These are phyloP conservation scores for Zoanthus gigantus DNA, from an alignment of 92 coral and sea anemone species.

Conservation along the genomic window DNA sequence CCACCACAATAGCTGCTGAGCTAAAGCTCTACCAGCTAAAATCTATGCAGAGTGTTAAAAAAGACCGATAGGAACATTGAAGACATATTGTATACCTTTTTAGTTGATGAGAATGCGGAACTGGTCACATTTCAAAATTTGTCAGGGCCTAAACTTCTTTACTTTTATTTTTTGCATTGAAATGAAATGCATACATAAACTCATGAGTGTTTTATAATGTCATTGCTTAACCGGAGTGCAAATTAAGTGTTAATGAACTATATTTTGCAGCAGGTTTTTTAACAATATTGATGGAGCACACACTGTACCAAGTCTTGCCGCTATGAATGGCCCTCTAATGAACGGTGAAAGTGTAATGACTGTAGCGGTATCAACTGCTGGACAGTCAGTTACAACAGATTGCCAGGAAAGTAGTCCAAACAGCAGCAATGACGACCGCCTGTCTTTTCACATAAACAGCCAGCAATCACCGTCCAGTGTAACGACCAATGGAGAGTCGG, in stretches of 20 bases:
- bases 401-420: neutral
- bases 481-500: slow-evolving; percentile 28
- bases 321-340: slow-evolving; percentile 82
- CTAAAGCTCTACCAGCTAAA: too few species aligned
- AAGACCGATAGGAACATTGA: too few species aligned
- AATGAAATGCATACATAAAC: too few species aligned
- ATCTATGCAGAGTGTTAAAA: too few species aligned
- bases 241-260: neutral
- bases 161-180: too few species aligned
- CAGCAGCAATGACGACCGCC: slow-evolving; percentile 10
- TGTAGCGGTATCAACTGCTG: slow-evolving; percentile 68
- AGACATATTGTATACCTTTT: too few species aligned
- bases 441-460: slow-evolving; percentile 12
- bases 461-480: neutral
- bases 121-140: too few species aligned
- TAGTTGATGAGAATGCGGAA: too few species aligned
- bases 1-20: too few species aligned
- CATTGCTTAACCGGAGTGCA: too few species aligned
- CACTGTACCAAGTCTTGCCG: slow-evolving; percentile 64
- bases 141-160: too few species aligned
- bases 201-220: too few species aligned
- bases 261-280: slow-evolving; percentile 57
- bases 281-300: slow-evolving; percentile 76
- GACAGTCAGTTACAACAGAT: slow-evolving; percentile 58
- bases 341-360: slow-evolving; percentile 81